Conservation (phyloP, 2,797 vertebrate species). For the Takifugu ocellatus region DNA sequence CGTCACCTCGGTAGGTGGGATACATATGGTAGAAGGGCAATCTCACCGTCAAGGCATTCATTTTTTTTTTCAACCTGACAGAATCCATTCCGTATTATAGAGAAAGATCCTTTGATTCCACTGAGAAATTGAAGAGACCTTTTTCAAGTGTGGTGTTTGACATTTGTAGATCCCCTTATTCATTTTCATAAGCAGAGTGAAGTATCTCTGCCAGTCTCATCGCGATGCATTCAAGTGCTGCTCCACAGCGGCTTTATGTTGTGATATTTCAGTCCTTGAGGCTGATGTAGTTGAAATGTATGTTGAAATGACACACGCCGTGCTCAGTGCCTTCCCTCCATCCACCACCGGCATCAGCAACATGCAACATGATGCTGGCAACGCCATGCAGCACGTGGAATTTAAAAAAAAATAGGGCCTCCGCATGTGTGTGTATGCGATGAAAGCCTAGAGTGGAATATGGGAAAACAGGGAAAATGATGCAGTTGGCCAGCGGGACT, state of each 20-base stretch:
- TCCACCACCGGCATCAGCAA: slow-evolving; percentile 28
- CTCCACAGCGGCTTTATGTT: slow-evolving; percentile 20
- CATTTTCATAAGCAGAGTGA: slow-evolving; percentile 33
- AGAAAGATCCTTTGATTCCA: slow-evolving; percentile 42
- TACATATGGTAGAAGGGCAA: slow-evolving; percentile 28
- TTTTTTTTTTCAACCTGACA: slow-evolving; percentile 14
- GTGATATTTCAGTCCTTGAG: slow-evolving; percentile 25
- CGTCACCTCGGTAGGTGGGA: slow-evolving; percentile 13
- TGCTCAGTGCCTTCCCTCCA: slow-evolving; percentile 17
- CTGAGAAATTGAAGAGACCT: slow-evolving; percentile 40
- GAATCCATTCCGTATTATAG: slow-evolving; percentile 25
- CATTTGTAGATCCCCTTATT: slow-evolving; percentile 45
- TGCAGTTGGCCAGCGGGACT: slow-evolving; percentile 61
- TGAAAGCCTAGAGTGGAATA: slow-evolving; percentile 35
- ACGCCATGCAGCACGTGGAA: slow-evolving; percentile 32
- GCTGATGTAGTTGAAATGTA: slow-evolving; percentile 32
- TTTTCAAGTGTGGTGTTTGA: slow-evolving; percentile 46
- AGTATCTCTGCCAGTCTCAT: slow-evolving; percentile 17
- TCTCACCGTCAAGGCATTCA: slow-evolving; percentile 22
- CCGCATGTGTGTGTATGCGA: slow-evolving; percentile 38
- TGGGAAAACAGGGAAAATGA: slow-evolving; percentile 40
- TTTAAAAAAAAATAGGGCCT: slow-evolving; percentile 20
- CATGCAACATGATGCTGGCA: slow-evolving; percentile 27
- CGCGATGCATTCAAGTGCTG: slow-evolving; percentile 16
- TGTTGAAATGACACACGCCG: slow-evolving; percentile 23